phyloP scores from a whole-genome alignment of 2,888 invertebrate genomes.

The Yponomeuta sedellus region DNA sequence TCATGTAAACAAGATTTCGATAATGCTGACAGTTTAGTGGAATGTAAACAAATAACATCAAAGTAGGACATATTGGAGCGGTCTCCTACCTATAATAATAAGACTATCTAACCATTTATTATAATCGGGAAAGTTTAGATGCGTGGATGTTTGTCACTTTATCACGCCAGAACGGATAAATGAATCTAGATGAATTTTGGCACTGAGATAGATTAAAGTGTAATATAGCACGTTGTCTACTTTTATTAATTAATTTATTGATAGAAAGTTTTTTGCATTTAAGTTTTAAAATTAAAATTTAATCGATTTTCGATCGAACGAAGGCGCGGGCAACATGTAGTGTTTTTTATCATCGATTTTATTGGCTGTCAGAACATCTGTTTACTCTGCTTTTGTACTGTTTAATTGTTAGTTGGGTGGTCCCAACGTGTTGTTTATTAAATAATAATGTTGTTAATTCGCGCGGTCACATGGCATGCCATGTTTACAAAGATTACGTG shows the following conservation, averaged over 20 bases:
- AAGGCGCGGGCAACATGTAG: background rate
- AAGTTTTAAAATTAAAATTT: too few relatives aligned
- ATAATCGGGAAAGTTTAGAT: too few relatives aligned
- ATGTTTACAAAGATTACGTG: background rate
- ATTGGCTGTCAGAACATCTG: constrained; percentile 45
- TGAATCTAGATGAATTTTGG: too few relatives aligned
- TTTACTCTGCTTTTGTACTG: constrained; percentile 22
- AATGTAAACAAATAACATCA: background rate
- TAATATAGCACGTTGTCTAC: too few relatives aligned
- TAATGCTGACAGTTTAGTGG: background rate
- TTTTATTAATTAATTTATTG: too few relatives aligned
- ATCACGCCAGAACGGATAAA: too few relatives aligned
- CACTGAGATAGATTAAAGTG: too few relatives aligned
- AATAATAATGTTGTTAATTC: background rate
- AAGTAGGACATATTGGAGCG: constrained; percentile 1
- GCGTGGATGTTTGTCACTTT: too few relatives aligned
- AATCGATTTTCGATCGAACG: too few relatives aligned
- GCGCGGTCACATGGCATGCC: background rate
- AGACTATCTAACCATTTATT: too few relatives aligned
- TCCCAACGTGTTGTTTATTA: constrained; percentile 22
- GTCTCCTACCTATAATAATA: background rate
- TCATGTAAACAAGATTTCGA: constrained; percentile 1
- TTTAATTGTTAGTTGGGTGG: constrained; percentile 36
- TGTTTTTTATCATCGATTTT: constrained; percentile 41
- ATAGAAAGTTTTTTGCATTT: too few relatives aligned